A percentile compares a stretch with the other conserved stretches of the same genome.
These are phyloP conservation scores for Deroplatys truncata DNA, from an alignment of 2,888 invertebrate species.

Conservation along the genomic window DNA sequence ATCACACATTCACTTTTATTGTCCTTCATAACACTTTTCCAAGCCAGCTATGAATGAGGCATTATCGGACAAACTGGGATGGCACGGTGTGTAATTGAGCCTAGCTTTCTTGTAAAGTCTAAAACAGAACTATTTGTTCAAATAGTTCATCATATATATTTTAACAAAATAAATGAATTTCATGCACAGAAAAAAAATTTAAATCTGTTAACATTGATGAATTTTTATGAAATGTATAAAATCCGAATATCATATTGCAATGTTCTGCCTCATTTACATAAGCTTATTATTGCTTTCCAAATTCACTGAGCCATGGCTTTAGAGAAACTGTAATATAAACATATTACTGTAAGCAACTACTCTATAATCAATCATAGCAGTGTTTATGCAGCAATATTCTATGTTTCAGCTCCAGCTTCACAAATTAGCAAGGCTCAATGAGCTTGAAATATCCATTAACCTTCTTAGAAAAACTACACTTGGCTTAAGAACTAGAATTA, in stretches of 20 bases:
- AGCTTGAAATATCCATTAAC: background rate
- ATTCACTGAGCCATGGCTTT: background rate
- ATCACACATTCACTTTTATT: background rate
- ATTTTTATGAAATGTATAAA: conserved; percentile 4
- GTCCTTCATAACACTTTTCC: background rate
- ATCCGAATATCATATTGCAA: background rate
- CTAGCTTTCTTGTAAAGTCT: conserved; percentile 2
- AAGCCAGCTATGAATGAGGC: background rate
- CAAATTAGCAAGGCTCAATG: background rate
- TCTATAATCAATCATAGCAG: background rate
- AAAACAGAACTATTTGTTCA: conserved; percentile 1
- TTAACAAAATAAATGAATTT: conserved; percentile 15
- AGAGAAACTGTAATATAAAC: background rate
- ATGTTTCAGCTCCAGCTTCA: background rate
- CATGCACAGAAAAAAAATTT: conserved; percentile 3
- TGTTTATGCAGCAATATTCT: background rate
- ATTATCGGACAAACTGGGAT: conserved; percentile 3
- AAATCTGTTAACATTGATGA: conserved; percentile 1
- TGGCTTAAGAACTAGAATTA: background rate
- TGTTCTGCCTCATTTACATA: background rate
- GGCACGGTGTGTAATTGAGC: conserved; percentile 16
- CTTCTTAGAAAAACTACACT: background rate
- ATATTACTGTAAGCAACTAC: background rate
- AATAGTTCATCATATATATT: conserved; percentile 11
- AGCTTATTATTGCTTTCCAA: background rate